Conservation (phyloP, 2,113 vertebrate genomes). For the Macrotus californicus region DNA sequence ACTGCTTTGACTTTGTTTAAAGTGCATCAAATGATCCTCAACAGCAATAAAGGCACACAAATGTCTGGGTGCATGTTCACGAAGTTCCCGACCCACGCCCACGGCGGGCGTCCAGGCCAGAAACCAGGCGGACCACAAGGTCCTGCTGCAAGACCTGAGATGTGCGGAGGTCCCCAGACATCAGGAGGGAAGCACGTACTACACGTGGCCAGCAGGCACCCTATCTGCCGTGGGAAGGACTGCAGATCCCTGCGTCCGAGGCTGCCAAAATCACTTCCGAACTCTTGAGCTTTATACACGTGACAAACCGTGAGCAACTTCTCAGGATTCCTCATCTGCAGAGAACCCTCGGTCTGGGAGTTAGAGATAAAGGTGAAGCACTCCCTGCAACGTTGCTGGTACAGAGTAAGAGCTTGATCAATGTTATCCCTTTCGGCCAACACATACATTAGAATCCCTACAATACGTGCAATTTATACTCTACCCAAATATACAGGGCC, state of each 20-base stretch:
- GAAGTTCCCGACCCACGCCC: not conserved
- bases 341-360: too few species aligned
- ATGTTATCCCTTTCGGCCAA: not conserved
- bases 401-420: not conserved
- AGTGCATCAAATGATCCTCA: not conserved
- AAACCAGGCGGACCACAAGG: not conserved
- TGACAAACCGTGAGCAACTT: too few species aligned
- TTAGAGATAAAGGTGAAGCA: not conserved
- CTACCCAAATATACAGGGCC: too few species aligned
- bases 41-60: too few species aligned
- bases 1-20: not conserved
- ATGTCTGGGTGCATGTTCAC: rapidly evolving
- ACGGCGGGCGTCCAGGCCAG: rapidly evolving
- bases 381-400: too few species aligned
- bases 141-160: not conserved
- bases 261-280: rapidly evolving
- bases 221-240: not conserved
- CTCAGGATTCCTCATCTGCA: too few species aligned
- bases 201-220: rapidly evolving
- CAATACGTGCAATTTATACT: too few species aligned
- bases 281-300: too few species aligned
- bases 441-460: too few species aligned
- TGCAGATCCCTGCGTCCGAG: not conserved
- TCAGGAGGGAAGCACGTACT: rapidly evolving
- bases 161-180: rapidly evolving